Conservation (phyloP, 2,888 invertebrate genomes). For the Ormyrus nitidulus region DNA sequence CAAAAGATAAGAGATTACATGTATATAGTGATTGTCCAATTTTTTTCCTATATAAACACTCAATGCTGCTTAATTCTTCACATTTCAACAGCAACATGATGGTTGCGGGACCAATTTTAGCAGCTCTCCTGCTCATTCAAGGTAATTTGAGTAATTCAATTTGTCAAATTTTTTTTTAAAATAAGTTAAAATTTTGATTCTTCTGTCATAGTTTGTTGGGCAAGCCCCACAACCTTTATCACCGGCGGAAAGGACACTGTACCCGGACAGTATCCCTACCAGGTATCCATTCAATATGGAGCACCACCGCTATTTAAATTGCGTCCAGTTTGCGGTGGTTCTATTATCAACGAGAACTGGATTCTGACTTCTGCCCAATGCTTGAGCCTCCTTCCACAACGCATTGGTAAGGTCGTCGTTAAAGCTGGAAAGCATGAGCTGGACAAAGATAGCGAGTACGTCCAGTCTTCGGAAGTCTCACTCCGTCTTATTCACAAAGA, state of each 20-base stretch:
- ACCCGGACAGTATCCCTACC: slow-evolving; percentile 45
- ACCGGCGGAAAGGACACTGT: slow-evolving; percentile 26
- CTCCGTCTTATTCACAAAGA: slow-evolving; percentile 43
- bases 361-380: slow-evolving; percentile 59
- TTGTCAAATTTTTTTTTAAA: too few species aligned
- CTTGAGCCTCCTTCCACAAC: slow-evolving; percentile 41
- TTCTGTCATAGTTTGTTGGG: neutral
- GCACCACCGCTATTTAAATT: slow-evolving; percentile 25
- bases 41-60: slow-evolving; percentile 23
- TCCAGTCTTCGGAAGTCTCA: slow-evolving; percentile 31
- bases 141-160: slow-evolving; percentile 8
- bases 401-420: slow-evolving; percentile 43
- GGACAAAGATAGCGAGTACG: slow-evolving; percentile 30
- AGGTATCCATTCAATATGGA: slow-evolving; percentile 31
- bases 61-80: neutral
- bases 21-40: neutral
- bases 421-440: slow-evolving; percentile 58
- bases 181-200: neutral
- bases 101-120: neutral
- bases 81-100: slow-evolving; percentile 12
- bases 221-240: neutral
- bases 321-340: slow-evolving; percentile 44
- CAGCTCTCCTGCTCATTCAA: slow-evolving; percentile 9
- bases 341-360: slow-evolving; percentile 53
- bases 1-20: too few species aligned